Percentiles rank a stretch among this genome's conserved stretches.
phyloP scores from a whole-genome alignment of 1,140 invertebrate genomes.

The Sminthurinus signatus region DNA sequence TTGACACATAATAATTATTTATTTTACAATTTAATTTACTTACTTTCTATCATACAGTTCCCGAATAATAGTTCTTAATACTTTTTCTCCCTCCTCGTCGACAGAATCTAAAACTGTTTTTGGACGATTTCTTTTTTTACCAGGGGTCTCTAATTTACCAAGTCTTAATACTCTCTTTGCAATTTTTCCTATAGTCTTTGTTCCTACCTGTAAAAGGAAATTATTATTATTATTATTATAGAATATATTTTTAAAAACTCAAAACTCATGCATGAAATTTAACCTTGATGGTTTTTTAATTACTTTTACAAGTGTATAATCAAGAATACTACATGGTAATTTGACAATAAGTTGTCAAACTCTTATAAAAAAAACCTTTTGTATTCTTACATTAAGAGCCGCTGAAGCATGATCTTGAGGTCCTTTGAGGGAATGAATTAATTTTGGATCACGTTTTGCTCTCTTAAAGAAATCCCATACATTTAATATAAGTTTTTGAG shows the following conservation, averaged over 20 bases:
- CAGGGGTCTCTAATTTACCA: conserved; percentile 36
- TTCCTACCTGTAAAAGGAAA: too few species aligned
- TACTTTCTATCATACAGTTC: conserved; percentile 32
- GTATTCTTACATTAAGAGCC: conserved; percentile 34
- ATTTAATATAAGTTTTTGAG: conserved; percentile 40
- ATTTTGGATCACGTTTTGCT: conserved; percentile 30
- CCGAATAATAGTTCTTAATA: conserved; percentile 33
- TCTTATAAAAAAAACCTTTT: too few species aligned
- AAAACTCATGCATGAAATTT: too few species aligned
- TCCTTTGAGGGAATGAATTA: conserved; percentile 21
- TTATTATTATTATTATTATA: too few species aligned
- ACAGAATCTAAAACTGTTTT: conserved; percentile 36
- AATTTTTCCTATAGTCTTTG: conserved; percentile 36
- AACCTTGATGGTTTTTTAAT: too few species aligned
- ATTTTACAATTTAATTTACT: too few species aligned
- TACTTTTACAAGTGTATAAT: not conserved
- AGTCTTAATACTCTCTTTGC: conserved; percentile 27
- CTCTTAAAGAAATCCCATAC: conserved; percentile 38
- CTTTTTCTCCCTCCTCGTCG: conserved; percentile 25
- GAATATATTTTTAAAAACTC: too few species aligned
- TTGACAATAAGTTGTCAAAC: too few species aligned
- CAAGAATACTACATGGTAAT: too few species aligned
- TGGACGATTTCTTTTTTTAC: conserved; percentile 29
- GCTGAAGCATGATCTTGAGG: conserved; percentile 31
- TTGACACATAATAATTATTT: too few species aligned